phyloP scores from a whole-genome alignment of 2,797 vertebrate species.

The Enteromius afrohamiltoni region DNA sequence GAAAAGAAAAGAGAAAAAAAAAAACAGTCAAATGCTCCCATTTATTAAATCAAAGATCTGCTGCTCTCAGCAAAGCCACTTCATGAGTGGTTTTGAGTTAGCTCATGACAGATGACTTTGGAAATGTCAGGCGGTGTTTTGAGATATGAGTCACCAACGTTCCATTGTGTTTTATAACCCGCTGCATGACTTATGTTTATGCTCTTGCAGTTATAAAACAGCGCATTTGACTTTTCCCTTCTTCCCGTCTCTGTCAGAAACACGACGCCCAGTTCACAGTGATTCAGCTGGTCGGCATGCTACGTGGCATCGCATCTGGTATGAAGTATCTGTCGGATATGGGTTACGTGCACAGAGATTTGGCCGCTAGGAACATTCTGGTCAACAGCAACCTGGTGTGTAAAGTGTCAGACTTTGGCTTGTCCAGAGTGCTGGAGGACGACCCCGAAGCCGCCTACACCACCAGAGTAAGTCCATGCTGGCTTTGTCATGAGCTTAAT shows the following conservation, averaged over 20 bases:
- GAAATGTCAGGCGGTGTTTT: conserved; percentile 34
- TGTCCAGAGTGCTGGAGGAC: conserved; percentile 85
- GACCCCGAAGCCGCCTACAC: conserved; percentile 87
- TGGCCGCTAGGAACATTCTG: conserved; percentile 86
- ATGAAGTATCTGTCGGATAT: conserved; percentile 90
- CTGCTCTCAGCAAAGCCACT: conserved; percentile 22
- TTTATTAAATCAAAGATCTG: conserved; percentile 26
- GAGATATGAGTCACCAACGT: conserved; percentile 44
- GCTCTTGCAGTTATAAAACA: conserved; percentile 25
- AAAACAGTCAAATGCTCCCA: background rate
- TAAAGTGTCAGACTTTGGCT: conserved; percentile 88
- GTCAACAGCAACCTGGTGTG: conserved; percentile 89
- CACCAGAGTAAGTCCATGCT: conserved; percentile 74
- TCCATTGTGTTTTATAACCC: conserved; percentile 43
- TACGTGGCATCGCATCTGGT: conserved; percentile 86
- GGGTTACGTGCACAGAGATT: conserved; percentile 87
- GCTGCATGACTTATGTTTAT: conserved; percentile 33
- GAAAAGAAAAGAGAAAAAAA: background rate
- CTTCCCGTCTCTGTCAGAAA: conserved; percentile 78
- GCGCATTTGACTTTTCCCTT: conserved; percentile 34
- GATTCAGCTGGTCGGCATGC: conserved; percentile 89
- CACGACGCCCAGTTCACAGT: conserved; percentile 98
- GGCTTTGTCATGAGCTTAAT: background rate
- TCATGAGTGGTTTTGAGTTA: conserved; percentile 33
- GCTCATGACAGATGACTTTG: conserved; percentile 39